phyloP scores from a whole-genome alignment of 2,888 invertebrate genomes.

The Galerucella nymphaeae region DNA sequence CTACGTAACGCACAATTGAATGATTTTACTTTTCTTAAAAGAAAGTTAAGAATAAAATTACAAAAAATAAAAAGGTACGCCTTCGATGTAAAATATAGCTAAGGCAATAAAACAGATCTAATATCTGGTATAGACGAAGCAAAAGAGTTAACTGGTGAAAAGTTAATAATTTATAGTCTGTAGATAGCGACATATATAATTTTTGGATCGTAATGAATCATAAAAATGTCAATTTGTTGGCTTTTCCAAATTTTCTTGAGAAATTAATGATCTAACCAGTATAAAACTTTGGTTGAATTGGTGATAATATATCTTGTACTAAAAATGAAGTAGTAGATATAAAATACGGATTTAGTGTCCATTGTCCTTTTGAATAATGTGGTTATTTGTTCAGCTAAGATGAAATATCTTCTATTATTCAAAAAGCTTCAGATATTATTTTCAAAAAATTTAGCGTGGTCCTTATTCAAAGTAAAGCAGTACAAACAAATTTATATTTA shows the following conservation, averaged over 20 bases:
- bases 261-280: slow-evolving; percentile 25
- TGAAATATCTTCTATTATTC: background rate
- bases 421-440: too few relatives aligned
- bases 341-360: background rate
- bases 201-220: slow-evolving; percentile 48
- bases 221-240: slow-evolving; percentile 40
- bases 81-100: slow-evolving; percentile 35
- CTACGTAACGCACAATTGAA: too few relatives aligned
- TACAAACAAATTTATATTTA: too few relatives aligned
- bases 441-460: too few relatives aligned
- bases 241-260: slow-evolving; percentile 25
- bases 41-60: background rate
- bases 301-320: slow-evolving; percentile 16
- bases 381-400: background rate
- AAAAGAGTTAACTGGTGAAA: slow-evolving; percentile 56
- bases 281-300: slow-evolving; percentile 16
- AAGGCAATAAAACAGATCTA: slow-evolving; percentile 51
- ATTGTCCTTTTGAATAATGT: background rate
- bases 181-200: slow-evolving; percentile 55
- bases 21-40: too few relatives aligned
- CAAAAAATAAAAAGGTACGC: slow-evolving; percentile 8
- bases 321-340: background rate
- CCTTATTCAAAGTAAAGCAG: too few relatives aligned
- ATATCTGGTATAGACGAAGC: slow-evolving; percentile 49
- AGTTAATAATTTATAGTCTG: slow-evolving; percentile 57